phyloP scores from a whole-genome alignment of 2,797 vertebrate genomes.

The Nyctalus aviator region DNA sequence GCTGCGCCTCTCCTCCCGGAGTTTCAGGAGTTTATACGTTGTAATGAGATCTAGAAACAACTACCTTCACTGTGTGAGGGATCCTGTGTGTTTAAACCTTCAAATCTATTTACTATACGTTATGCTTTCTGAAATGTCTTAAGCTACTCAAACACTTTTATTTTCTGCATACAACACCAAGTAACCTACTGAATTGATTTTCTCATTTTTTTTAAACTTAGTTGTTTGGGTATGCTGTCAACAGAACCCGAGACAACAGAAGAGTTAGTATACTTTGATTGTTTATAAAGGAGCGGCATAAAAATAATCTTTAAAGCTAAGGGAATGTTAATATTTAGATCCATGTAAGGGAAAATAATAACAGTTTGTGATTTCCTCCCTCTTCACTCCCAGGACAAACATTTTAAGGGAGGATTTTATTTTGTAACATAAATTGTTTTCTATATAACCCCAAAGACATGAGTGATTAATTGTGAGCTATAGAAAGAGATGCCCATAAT shows the following conservation, averaged over 20 bases:
- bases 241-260: slow-evolving; percentile 73
- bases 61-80: neutral
- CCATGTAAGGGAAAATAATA: slow-evolving; percentile 70
- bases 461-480: slow-evolving; percentile 73
- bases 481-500: slow-evolving; percentile 61
- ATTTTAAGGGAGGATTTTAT: slow-evolving; percentile 76
- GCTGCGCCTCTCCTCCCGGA: neutral
- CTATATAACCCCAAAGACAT: slow-evolving; percentile 72
- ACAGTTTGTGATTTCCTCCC: slow-evolving; percentile 76
- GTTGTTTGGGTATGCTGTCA: slow-evolving; percentile 70
- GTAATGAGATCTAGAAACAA: slow-evolving; percentile 20
- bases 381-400: slow-evolving; percentile 72
- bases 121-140: slow-evolving; percentile 60
- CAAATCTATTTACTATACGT: slow-evolving; percentile 54
- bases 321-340: slow-evolving; percentile 84
- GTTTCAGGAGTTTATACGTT: neutral
- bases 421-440: slow-evolving; percentile 79
- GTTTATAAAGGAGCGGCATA: slow-evolving; percentile 74
- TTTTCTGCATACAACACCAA: slow-evolving; percentile 61
- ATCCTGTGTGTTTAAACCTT: slow-evolving; percentile 50
- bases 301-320: slow-evolving; percentile 82
- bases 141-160: slow-evolving; percentile 68
- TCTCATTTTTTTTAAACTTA: slow-evolving; percentile 18
- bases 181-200: slow-evolving; percentile 71
- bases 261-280: slow-evolving; percentile 66